Base-by-base conservation (phyloP, 2,113 vertebrate species). In the Centrocercus urophasianus region DNA sequence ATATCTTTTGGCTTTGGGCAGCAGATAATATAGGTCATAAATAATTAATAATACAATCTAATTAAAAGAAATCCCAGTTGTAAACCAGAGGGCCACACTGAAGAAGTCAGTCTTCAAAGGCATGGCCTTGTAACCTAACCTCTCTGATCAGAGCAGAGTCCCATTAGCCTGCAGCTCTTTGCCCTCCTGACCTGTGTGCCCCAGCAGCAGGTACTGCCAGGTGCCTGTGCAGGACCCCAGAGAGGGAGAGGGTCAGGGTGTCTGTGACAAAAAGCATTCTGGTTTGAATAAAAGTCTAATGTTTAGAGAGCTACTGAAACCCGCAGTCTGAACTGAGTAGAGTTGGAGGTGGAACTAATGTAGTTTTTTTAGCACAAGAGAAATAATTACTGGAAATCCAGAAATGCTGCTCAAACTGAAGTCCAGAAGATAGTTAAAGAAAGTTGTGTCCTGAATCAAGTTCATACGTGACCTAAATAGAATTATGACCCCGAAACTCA, bases 31-130 rank as follows among this genome's bases (percentile, higher is more conserved):
- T 9, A 65, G 30, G 52, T 60, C 63, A 42, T 90, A 93, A 90
- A 84, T 95, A 95, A 91, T 91, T 81, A 81, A 91, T 45, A 88
- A 13, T 78, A 54, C 65, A 80, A 43, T 73, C 82, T 93, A 93
- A 91, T 95, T 93, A 93, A 72, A 71, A 80, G 34, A 89, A 93
- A 95, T 87, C 71, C 50, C 38, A 74, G 22, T 30, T 3, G 3
- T 84, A 93, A 92, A 93, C 54, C 64, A 18, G 38, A 87, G 27
- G 75, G 45, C 56, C 45, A 30, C 18, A 16, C 42, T 60, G 75
- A 61, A 83, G 89, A 73, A 91, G 56, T 16, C 32, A n/a, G 30
- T 59, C 34, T 63, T 83, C 83, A 93, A 83, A 95, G 87, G 40
- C 45, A 50, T 0, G 3, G 54, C 79, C 47, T 89, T 66, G 42